Conservation (phyloP, 64 coral and sea anemone species). For the Pachyseris speciosa region DNA sequence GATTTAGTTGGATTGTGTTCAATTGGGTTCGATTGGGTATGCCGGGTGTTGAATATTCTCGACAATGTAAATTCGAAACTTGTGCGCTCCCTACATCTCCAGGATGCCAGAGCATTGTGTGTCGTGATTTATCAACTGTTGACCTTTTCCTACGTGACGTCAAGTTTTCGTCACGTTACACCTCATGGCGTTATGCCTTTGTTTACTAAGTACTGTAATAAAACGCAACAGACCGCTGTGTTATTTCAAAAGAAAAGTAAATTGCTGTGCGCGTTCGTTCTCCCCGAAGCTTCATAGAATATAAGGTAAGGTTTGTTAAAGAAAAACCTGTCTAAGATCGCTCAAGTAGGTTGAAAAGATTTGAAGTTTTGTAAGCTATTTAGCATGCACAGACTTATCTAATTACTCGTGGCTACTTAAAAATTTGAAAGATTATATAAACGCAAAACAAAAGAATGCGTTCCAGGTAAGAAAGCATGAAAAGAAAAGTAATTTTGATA, state of each 20-base stretch:
- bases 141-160: too few species aligned
- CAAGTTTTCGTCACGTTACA: not conserved
- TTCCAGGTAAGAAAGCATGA: not conserved
- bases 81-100: too few species aligned
- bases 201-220: not conserved
- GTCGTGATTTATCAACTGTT: too few species aligned
- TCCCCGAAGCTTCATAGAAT: not conserved
- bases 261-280: not conserved
- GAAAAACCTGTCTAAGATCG: not conserved
- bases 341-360: not conserved
- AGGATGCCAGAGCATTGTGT: too few species aligned
- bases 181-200: not conserved
- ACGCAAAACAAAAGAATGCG: not conserved
- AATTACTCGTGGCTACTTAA: slow-evolving; percentile 1
- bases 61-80: too few species aligned
- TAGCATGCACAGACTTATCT: not conserved
- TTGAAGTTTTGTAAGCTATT: too few species aligned
- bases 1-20: too few species aligned
- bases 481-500: not conserved
- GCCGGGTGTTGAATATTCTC: too few species aligned
- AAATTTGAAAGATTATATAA: slow-evolving; percentile 1
- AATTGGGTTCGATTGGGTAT: too few species aligned
- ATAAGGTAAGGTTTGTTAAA: not conserved
- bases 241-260: not conserved
- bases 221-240: not conserved